These are phyloP conservation scores for Conchocele bisecta DNA, from an alignment of 2,888 invertebrate species.

Conservation along the genomic window DNA sequence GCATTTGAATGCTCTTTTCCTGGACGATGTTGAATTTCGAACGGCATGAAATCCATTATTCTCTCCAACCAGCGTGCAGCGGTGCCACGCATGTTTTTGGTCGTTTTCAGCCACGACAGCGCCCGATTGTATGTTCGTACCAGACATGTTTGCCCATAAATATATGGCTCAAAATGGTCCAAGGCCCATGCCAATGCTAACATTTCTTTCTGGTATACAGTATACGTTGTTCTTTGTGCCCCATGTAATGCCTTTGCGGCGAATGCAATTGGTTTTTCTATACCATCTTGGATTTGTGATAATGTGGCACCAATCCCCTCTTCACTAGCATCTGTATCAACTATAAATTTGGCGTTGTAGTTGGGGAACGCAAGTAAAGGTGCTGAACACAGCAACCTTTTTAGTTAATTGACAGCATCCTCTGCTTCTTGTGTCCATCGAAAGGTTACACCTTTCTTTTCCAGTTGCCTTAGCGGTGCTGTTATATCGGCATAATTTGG, in stretches of 20 bases:
- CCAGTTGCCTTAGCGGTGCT: background rate
- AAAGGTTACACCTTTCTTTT: background rate
- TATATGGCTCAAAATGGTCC: constrained; percentile 8
- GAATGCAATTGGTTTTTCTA: constrained; percentile 24
- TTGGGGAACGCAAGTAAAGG: constrained; percentile 6
- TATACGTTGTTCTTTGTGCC: constrained; percentile 21
- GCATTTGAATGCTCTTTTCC: background rate
- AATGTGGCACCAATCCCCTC: constrained; percentile 26
- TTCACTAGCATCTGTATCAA: constrained; percentile 38
- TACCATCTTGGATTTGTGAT: constrained; percentile 26
- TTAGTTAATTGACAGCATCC: constrained; percentile 1
- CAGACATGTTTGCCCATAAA: constrained; percentile 6
- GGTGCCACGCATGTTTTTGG: background rate
- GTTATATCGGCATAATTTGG: constrained; percentile 3
- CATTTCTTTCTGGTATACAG: constrained; percentile 14
- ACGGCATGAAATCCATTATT: constrained; percentile 8
- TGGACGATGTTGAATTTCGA: background rate
- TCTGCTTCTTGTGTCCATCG: background rate
- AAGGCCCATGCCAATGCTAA: background rate
- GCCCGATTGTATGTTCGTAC: constrained; percentile 18
- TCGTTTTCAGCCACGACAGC: constrained; percentile 1
- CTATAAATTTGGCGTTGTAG: constrained; percentile 2
- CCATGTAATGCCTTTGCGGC: constrained; percentile 6
- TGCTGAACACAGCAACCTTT: background rate
- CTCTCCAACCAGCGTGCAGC: background rate